Evolutionary conservation across 2,888 invertebrate genomes (phyloP), one percentile per base, ranked within the genome.

Genomic region (Eurytoma californica): DNA sequence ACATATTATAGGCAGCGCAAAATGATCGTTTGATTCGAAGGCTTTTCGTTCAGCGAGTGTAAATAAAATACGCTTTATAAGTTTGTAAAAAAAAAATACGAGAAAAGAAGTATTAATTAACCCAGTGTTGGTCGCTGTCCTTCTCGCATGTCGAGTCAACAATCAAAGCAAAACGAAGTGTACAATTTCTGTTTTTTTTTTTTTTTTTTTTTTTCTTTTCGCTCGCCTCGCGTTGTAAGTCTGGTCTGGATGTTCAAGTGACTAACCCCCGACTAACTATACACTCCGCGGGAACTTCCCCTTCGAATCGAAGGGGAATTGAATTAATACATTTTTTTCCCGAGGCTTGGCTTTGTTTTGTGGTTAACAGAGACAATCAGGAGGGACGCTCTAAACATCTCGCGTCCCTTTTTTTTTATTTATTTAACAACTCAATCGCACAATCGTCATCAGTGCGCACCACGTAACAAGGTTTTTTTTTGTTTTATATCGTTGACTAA

Each of bases 211-310:
- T 24, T 24, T 24, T 24, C 2, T 2, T 39, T 18, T 39, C 70
- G 86, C 86, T 86, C 87, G 84, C 84, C 87, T 88, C 87, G 83
- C 84, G 87, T 88, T 89, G 89, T 89, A 88, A 89, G 89, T 87
- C 83, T 86, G 86, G 87, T 88, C 86, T 86, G 57, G 70, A 70
- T 72, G 65, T 70, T 81, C 83, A 85, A 83, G 82, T 84, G 80
- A 88, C 89, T 89, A 89, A 89, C 89, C 86, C 83, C 75, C 77
- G 81, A 87, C 87, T 88, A 86, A 85, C 83, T 83, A 39, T 39
- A 39, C 39, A 39, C 7, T 81, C 75, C 77, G 76, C 66, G 81
- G 67, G 65, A 72, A 68, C 30, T 24, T 60, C 72, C 72, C 58
- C 47, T 3, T 30, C 53, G 18, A 63, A 18, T 24, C 51, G 9